Evolutionary conservation across 2,888 invertebrate species (phyloP).

Genomic region (Cheilosia soror): DNA sequence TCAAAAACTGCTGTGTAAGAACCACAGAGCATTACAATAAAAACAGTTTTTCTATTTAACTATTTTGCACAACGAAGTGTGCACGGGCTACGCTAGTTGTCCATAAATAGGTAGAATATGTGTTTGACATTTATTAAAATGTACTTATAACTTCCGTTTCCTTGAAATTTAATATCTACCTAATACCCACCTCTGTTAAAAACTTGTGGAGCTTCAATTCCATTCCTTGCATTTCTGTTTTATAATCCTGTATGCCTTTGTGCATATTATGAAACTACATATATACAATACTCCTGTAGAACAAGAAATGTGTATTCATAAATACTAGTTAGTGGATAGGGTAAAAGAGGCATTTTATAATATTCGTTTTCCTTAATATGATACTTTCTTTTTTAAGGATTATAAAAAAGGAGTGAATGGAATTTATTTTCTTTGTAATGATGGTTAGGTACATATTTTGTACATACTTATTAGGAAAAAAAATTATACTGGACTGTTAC

Average conservation of each 20-base stretch:
- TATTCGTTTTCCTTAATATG: too few species aligned
- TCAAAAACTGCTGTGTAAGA: too few species aligned
- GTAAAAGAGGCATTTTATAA: too few species aligned
- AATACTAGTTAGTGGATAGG: too few species aligned
- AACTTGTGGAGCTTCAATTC: constrained; percentile 34
- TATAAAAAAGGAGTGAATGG: neutral
- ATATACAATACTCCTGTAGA: neutral
- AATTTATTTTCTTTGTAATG: neutral
- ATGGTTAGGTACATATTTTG: too few species aligned
- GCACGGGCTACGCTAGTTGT: too few species aligned
- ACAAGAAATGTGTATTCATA: neutral
- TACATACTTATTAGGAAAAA: too few species aligned
- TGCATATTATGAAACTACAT: neutral
- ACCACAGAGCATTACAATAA: too few species aligned
- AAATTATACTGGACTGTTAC: too few species aligned
- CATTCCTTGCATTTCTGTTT: neutral
- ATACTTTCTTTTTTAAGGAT: neutral
- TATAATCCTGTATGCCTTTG: neutral
- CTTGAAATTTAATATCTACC: constrained; percentile 10
- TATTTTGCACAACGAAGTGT: too few species aligned
- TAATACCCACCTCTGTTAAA: neutral
- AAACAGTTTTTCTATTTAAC: too few species aligned
- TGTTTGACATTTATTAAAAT: too few species aligned
- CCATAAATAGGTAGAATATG: neutral
- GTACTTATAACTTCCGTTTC: neutral